phyloP scores from a whole-genome alignment of 92 coral and sea anemone species.

The Galaxea fascicularis region DNA sequence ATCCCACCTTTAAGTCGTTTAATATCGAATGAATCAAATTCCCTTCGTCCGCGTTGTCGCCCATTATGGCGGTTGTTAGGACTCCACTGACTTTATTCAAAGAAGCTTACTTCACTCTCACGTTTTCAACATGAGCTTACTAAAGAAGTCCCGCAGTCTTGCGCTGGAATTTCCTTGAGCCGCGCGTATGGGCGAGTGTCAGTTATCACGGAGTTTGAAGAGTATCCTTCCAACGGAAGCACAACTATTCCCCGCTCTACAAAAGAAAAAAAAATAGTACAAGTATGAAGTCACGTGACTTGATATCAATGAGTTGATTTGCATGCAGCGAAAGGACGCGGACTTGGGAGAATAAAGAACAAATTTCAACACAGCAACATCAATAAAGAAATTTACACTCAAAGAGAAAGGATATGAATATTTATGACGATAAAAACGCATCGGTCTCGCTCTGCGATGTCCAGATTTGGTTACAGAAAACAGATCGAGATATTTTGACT shows the following conservation, averaged over 20 bases:
- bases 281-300: slow-evolving; percentile 37
- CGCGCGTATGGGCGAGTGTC: slow-evolving; percentile 22
- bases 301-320: slow-evolving; percentile 37
- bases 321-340: slow-evolving; percentile 34
- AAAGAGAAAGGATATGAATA: slow-evolving; percentile 4
- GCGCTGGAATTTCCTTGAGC: neutral
- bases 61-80: slow-evolving; percentile 36
- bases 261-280: slow-evolving; percentile 42
- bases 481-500: neutral
- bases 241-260: slow-evolving; percentile 27
- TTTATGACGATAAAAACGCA: slow-evolving; percentile 5
- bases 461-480: slow-evolving; percentile 1
- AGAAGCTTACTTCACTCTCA: neutral
- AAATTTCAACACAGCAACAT: slow-evolving; percentile 16
- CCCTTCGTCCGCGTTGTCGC: slow-evolving; percentile 79
- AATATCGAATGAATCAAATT: slow-evolving; percentile 92
- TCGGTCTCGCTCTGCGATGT: slow-evolving; percentile 1
- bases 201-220: slow-evolving; percentile 21
- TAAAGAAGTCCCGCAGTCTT: slow-evolving; percentile 3
- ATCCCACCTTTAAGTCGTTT: slow-evolving; percentile 95
- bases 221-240: slow-evolving; percentile 45
- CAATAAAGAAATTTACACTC: slow-evolving; percentile 29
- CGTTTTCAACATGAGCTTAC: slow-evolving; percentile 39
- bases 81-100: neutral
- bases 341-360: neutral